Evolutionary conservation across 2,888 invertebrate genomes (phyloP), one percentile per base, ranked within the genome.

Genomic region (Andrena fulva): DNA sequence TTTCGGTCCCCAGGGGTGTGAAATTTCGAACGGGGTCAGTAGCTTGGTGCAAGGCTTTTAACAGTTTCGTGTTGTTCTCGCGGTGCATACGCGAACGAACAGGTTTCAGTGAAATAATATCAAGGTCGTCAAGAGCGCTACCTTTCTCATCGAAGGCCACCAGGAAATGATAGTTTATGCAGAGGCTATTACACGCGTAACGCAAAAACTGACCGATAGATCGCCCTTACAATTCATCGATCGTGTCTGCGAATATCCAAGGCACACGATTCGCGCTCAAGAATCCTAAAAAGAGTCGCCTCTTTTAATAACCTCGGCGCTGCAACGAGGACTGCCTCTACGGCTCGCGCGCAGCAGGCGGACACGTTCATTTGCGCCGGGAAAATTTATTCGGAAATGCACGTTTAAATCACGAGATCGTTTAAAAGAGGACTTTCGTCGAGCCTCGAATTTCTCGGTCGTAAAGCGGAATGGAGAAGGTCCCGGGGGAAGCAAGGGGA

Each of bases 111-210:
- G 87, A 82, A 87, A 82, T 78, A 76, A 85, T 89, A 89, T 84
- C 89, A 89, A 89, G 89, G 86, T 77, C 84, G 76, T 78, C 71
- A 24, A 70, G 77, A 76, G 76, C 68, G 16, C 77, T 62, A 60
- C 85, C 83, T 89, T 89, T 84, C 84, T 73, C 82, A 60, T 66
- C 82, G 86, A 89, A 89, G 86, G 89, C 77, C 84, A 82, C 52
- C 85, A 84, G 86, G 84, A 89, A 88, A 85, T 68, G 81, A 77
- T 75, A 76, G 76, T 85, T 89, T 69, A 78, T 80, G 80, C 77
- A 82, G 84, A 85, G 79, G 50, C 70, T 68, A 54, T 48, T 62
- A 24, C 33, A 10, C 42, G 42, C 70, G 48, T 74, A 29, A 48
- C 74, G 74, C 33, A 71, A 76, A 70, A 81, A 70, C 59, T 35